Evolutionary conservation across 2,113 vertebrate genomes (phyloP).

Genomic region (Heterochromis multidens): DNA sequence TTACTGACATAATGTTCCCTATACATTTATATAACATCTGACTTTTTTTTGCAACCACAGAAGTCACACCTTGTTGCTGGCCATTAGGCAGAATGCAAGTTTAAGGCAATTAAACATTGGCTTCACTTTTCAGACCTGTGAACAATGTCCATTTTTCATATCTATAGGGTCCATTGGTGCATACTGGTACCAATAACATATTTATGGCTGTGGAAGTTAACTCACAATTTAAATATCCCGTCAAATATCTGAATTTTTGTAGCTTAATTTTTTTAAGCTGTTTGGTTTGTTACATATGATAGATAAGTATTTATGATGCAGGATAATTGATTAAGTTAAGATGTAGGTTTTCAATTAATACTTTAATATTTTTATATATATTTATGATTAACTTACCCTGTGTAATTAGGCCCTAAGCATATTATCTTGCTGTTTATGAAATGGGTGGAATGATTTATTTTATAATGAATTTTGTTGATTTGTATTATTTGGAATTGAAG

Average conservation of each 20-base stretch:
- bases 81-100: too few relatives aligned
- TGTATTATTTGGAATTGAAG: background rate
- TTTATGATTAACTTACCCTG: background rate
- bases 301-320: background rate
- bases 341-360: background rate
- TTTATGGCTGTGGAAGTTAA: background rate
- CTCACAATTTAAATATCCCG: background rate
- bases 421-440: background rate
- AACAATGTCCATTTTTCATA: background rate
- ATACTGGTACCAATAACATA: background rate
- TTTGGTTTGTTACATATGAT: background rate
- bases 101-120: background rate
- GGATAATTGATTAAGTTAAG: background rate
- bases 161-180: background rate
- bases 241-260: background rate
- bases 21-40: background rate
- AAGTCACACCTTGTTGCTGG: too few relatives aligned
- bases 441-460: background rate
- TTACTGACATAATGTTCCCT: background rate
- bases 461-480: background rate
- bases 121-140: background rate
- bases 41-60: background rate
- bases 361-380: background rate
- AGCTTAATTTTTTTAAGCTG: background rate
- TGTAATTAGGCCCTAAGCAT: background rate